A percentile compares a stretch with the other conserved stretches of the same genome.
These are phyloP conservation scores for Endotricha flammealis DNA, from an alignment of 2,888 invertebrate genomes.

Conservation along the genomic window DNA sequence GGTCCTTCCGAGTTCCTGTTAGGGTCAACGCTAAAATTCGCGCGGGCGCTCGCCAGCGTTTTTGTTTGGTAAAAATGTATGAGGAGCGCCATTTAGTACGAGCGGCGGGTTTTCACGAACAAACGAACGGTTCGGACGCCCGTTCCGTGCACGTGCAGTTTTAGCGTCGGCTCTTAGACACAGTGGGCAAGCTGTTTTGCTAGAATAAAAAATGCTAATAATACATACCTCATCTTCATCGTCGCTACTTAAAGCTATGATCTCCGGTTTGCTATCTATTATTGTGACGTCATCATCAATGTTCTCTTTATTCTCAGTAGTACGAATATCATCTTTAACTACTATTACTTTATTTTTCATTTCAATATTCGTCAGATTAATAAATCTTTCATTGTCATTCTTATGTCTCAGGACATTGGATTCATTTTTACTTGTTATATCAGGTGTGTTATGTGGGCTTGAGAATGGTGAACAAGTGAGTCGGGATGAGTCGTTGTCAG, in stretches of 20 bases:
- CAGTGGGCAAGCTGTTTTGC: no score
- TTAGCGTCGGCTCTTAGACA: no score
- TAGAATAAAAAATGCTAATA: no score
- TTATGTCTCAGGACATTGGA: neutral
- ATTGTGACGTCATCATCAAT: conserved; percentile 55
- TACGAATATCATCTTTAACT: neutral
- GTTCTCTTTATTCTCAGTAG: conserved; percentile 24
- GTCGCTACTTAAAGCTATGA: conserved; percentile 68
- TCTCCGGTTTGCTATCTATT: conserved; percentile 50
- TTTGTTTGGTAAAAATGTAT: no score
- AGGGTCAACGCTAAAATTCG: no score
- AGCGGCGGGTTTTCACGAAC: no score
- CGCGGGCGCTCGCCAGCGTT: no score
- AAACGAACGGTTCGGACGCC: no score
- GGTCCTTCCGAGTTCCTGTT: neutral
- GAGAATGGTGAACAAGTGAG: conserved; percentile 55
- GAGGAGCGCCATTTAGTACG: no score
- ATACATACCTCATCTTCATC: conserved; percentile 57
- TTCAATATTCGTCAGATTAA: conserved; percentile 7
- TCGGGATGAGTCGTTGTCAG: conserved; percentile 32
- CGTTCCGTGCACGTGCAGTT: no score
- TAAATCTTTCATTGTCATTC: neutral
- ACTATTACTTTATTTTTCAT: neutral
- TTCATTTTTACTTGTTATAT: conserved; percentile 14
- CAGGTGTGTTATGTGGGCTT: conserved; percentile 50